These are phyloP conservation scores for Phaethornis superciliosus DNA, from an alignment of 2,113 vertebrate species.

Conservation along the genomic window DNA sequence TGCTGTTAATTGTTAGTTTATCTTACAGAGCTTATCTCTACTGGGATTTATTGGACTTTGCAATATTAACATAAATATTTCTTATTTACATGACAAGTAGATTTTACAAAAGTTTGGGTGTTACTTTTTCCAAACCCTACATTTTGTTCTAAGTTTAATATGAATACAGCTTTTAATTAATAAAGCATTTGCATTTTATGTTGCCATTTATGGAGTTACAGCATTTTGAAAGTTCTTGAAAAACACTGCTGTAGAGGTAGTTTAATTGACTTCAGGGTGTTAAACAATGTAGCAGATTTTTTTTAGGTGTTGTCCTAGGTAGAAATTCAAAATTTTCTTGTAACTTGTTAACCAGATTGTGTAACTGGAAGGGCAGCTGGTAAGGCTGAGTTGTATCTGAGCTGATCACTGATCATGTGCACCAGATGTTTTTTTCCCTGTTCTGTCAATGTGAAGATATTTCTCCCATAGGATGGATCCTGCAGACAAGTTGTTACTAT, in stretches of 20 bases:
- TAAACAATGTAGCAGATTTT: neutral
- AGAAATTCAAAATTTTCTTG: neutral
- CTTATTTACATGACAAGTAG: neutral
- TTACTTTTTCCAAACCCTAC: neutral
- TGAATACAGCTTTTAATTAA: neutral
- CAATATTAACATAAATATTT: neutral
- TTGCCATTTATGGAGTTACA: neutral
- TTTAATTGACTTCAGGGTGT: neutral
- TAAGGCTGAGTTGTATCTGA: neutral
- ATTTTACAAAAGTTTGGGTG: neutral
- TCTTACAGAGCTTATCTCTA: neutral
- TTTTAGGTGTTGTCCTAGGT: neutral
- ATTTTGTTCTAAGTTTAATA: neutral
- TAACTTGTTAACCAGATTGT: neutral
- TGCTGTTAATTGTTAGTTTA: too few relatives aligned
- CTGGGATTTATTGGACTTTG: neutral
- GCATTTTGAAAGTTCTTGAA: neutral
- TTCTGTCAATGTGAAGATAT: neutral
- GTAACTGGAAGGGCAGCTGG: neutral
- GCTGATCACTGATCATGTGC: neutral
- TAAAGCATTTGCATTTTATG: neutral
- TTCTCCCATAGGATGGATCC: neutral
- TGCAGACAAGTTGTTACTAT: neutral
- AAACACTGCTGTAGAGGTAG: neutral
- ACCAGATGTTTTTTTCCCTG: neutral